Conservation (phyloP, 2,797 vertebrate species). For the Liasis olivaceus region DNA sequence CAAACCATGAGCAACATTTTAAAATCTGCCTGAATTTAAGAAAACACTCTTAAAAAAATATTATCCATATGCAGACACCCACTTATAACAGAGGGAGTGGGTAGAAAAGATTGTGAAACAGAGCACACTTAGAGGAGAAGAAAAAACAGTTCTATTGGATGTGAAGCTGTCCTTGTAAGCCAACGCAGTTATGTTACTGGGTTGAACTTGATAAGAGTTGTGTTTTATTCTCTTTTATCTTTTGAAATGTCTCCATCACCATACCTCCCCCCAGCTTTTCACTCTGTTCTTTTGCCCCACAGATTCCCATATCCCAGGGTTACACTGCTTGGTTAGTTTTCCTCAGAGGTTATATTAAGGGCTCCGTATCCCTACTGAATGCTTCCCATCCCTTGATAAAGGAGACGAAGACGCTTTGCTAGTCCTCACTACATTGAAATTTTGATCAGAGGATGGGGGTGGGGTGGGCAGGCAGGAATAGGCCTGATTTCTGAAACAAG, state of each 20-base stretch:
- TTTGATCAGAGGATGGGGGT: not conserved
- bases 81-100: not conserved
- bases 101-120: constrained; percentile 45
- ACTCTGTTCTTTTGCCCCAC: constrained; percentile 60
- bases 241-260: constrained; percentile 46
- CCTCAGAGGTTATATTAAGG: constrained; percentile 58
- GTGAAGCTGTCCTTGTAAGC: constrained; percentile 62
- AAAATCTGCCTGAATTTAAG: not conserved
- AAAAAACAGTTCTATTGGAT: constrained; percentile 50
- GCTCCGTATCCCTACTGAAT: constrained; percentile 31
- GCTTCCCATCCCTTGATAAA: constrained; percentile 52
- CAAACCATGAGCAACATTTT: not conserved
- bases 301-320: constrained; percentile 58
- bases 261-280: not conserved
- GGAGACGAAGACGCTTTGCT: constrained; percentile 25
- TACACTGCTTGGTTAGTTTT: constrained; percentile 55
- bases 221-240: constrained; percentile 54
- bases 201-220: constrained; percentile 54
- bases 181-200: constrained; percentile 41
- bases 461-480: not conserved
- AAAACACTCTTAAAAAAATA: not conserved
- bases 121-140: constrained; percentile 52
- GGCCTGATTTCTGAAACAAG: not conserved
- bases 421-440: constrained; percentile 48
- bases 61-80: constrained; percentile 18